phyloP scores from a whole-genome alignment of 2,888 invertebrate species.

The Chrysolina americana region DNA sequence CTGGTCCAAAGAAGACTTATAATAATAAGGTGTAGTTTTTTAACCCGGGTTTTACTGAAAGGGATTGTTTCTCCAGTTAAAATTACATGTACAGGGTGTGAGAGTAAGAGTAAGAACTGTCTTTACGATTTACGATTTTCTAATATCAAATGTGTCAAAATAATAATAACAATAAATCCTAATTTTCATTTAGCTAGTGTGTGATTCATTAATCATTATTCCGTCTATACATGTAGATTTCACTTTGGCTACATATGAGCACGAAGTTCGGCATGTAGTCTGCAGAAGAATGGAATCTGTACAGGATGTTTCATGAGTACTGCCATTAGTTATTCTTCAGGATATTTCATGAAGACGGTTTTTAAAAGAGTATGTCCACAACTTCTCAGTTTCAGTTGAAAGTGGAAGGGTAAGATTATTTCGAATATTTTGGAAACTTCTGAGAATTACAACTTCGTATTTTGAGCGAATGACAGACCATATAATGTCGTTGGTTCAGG shows the following conservation, averaged over 20 bases:
- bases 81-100: constrained; percentile 69
- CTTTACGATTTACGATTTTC: constrained; percentile 69
- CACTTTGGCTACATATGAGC: background rate
- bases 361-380: no score
- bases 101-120: constrained; percentile 63
- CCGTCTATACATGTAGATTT: background rate
- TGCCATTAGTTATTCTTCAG: no score
- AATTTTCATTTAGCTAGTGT: constrained; percentile 47
- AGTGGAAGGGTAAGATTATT: no score
- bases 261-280: no score
- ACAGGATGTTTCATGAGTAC: no score
- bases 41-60: constrained; percentile 67
- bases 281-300: no score
- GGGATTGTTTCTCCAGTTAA: constrained; percentile 69
- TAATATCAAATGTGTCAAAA: constrained; percentile 70
- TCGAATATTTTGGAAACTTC: no score
- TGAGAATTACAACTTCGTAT: no score
- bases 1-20: constrained; percentile 71
- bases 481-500: no score
- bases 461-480: no score
- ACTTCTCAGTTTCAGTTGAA: no score
- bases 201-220: background rate
- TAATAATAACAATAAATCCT: constrained; percentile 63
- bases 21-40: constrained; percentile 68
- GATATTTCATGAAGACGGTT: no score